phyloP scores from a whole-genome alignment of 2,888 invertebrate genomes.

The Spisula subtruncata region DNA sequence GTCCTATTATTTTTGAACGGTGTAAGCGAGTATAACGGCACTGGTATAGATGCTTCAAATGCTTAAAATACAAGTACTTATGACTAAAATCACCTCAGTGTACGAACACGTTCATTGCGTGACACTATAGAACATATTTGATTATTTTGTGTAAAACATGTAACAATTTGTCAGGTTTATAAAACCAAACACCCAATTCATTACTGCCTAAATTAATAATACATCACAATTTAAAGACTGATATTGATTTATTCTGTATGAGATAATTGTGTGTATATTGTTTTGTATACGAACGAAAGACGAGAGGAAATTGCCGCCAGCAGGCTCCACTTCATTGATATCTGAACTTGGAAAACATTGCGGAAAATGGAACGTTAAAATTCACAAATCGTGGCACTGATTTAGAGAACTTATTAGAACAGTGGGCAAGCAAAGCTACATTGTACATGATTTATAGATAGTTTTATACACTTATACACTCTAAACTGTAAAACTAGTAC shows the following conservation, averaged over 20 bases:
- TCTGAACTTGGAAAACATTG: background rate
- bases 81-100: too few relatives aligned
- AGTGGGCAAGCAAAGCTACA: too few relatives aligned
- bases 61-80: too few relatives aligned
- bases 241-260: background rate
- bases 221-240: background rate
- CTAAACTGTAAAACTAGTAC: too few relatives aligned
- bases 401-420: too few relatives aligned
- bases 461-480: too few relatives aligned
- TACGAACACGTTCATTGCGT: background rate
- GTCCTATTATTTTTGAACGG: too few relatives aligned
- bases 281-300: background rate
- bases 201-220: conserved; percentile 13
- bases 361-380: too few relatives aligned
- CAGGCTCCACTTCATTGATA: background rate
- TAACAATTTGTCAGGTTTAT: background rate
- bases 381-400: too few relatives aligned
- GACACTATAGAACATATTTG: background rate
- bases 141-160: background rate
- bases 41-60: too few relatives aligned
- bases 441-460: too few relatives aligned
- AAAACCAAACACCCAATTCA: background rate
- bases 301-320: background rate
- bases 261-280: background rate
- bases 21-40: too few relatives aligned